Percentiles rank a stretch among this genome's conserved stretches.
These are phyloP conservation scores for Muscidifurax raptorellus DNA, from an alignment of 1,140 invertebrate species.

Conservation along the genomic window DNA sequence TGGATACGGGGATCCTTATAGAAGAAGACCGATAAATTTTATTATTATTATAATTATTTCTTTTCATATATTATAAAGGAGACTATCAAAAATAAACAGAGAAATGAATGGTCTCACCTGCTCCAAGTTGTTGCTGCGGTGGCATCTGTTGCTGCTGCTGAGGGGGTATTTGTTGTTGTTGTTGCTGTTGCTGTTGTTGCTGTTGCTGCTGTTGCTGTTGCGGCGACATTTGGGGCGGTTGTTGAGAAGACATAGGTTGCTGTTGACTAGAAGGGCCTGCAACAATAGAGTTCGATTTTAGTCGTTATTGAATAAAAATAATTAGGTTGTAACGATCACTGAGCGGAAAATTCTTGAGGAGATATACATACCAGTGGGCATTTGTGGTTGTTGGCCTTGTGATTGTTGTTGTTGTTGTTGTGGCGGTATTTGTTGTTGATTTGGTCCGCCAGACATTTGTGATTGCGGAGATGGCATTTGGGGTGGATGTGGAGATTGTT, in stretches of 20 bases:
- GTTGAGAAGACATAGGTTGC: slow-evolving; percentile 17
- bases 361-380: slow-evolving; percentile 23
- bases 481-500: slow-evolving; percentile 37
- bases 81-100: background rate
- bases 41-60: background rate
- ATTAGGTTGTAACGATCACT: no score
- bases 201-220: slow-evolving; percentile 55
- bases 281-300: background rate
- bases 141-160: slow-evolving; percentile 46
- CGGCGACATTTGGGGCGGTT: slow-evolving; percentile 46
- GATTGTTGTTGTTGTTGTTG: slow-evolving; percentile 57
- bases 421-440: slow-evolving; percentile 44
- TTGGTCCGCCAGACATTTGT: slow-evolving; percentile 46
- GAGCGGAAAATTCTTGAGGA: no score
- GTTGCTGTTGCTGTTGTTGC: slow-evolving; percentile 41
- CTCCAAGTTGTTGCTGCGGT: slow-evolving; percentile 44
- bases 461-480: slow-evolving; percentile 51
- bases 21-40: background rate
- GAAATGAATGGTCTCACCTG: slow-evolving; percentile 34
- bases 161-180: slow-evolving; percentile 38
- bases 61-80: background rate
- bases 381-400: slow-evolving; percentile 53
- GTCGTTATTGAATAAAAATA: no score
- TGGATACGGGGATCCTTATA: slow-evolving; percentile 47
- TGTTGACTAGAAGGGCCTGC: slow-evolving; percentile 33